Base-by-base conservation (phyloP, 2,888 invertebrate genomes). In the Rhimphoctona megacephalus region DNA sequence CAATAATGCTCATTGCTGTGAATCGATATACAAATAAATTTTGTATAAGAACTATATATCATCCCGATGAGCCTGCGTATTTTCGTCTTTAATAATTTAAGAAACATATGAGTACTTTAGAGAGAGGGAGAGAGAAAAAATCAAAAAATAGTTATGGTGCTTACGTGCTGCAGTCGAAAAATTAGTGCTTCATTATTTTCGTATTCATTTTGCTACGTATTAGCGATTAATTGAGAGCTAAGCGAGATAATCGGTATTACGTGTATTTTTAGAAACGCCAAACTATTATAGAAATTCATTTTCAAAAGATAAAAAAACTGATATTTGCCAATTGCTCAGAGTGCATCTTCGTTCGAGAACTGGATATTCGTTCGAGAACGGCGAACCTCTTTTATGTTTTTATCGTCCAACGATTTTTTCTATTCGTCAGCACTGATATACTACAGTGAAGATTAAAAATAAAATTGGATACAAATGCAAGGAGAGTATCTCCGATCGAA, bases 21-120 rank as follows among this genome's bases (percentile, higher is more conserved):
- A 87, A 85, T 57, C 85, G 76, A 82, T 81, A 85, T 83, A 85
- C 70, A 85, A 89, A 88, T 88, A 88, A 90, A 88, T 88, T 89
- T 89, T 88, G 79, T 89, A 90, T 88, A 89, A 84, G 82, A 89
- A 83, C 54, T 76, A 81, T 76, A 81, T 81, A 81, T 61, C 57
- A 46, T 46, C 64, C 81, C 78, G 73, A 78, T 14, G 77, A 83
- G 83, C 61, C 78, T 84, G 22, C 43, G 46, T 73, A 57, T 54
- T 67, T 69, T 54, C 39, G 54, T 69, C 52, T 57, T 76, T 8
- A 64, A 67, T 64, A 14, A 61, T 67, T 78, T 39, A 69, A 52
- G 61, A 52, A 46, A 69, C 69, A 52, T 3, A 54, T 66, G 14
- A 19, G 22, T 7, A 67, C 49, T n/a, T 14, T 14, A 70, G 19